Base-by-base conservation (phyloP, 2,888 invertebrate species). In the Anaspis maculata region DNA sequence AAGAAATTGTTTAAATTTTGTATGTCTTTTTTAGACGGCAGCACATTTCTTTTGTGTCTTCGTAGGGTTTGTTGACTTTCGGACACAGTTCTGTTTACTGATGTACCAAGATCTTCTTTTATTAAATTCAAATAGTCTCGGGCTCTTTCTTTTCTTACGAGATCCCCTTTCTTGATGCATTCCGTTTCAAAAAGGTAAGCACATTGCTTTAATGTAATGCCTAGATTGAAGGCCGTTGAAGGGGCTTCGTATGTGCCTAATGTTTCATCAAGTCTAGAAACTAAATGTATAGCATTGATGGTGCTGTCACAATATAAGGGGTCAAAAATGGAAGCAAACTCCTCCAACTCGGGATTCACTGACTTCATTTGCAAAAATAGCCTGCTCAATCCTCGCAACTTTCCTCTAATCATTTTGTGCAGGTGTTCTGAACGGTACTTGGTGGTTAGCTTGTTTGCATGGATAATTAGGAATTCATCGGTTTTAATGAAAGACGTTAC, bases 21-120 rank as follows among this genome's bases (percentile, higher is more conserved):
- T 11, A 42, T 40, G 24, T 42, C 42, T 22, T 27, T 25, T 16
- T n/a, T 27, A 13, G 30, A 15, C 4, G 44, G 41, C 12, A 44
- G 19, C 15, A 15, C 13, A 11, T 41, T 25, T 16, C 34, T 41
- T 16, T 41, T 32, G 12, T 27, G 15, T 11, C 39, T 16, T 41
- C 32, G 31, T 3, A 15, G n/a, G 22, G 40, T 33, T 15, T 19
- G 16, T 23, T 35, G 38, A 26, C 29, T 32, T 32, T 39, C 38
- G 7, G 13, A 13, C 11, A 15, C 35, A 12, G 32, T 39, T 30
- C 32, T 34, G 22, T 30, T 34, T 3, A 34, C 15, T 2, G 25
- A 6, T 6, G 24, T 30, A 30, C 24, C 3, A 4, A 35, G 23
- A 16, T 34, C 41, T 11, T 32, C 30, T 15, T 23, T 26, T n/a